Base-by-base conservation (phyloP, 2,888 invertebrate genomes). In the Phengaris arion region DNA sequence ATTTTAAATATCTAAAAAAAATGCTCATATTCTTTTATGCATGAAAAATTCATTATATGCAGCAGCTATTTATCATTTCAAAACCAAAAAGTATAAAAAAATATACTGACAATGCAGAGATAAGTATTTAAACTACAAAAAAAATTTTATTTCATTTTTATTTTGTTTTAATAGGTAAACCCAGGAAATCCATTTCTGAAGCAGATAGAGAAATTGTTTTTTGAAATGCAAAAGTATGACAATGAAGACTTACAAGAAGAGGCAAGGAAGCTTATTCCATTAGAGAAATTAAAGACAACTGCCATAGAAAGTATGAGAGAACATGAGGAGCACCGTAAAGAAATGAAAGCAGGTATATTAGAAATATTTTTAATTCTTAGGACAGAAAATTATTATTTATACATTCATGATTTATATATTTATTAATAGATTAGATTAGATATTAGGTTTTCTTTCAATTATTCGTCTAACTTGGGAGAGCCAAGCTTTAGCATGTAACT, bases 261-360 rank as follows among this genome's bases (percentile, higher is more conserved):
- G 78, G 97, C 97, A 0, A 94, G 94, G 75, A 87, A 90, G 6
- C 82, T 95, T 22, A 95, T 98, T 77, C 98, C 98, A 0, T 80
- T 96, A 0, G 91, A 91, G 9, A 92, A 94, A 3, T 88, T 98
- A 48, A 95, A 96, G 81, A 85, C 94, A 55, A 93, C 92, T 80
- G 97, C 97, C 0, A 90, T 95, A 77, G 92, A 95, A 75, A 94
- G 94, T 75, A 89, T 97, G 75, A 86, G 96, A 76, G 88, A 89
- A 7, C 90, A 96, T 54, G 13, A 13, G 64, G 64, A 64, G 35
- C 15, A 6, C 6, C 97, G 97, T 85, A 94, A 92, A 84, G 89
- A 91, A 78, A 91, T 95, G 6, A 94, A 95, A 80, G 85, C 89
- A 81, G 94, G 95, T 95, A 81, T 74, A 77, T 46, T 35, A 4